These are phyloP conservation scores for Parochlus steinenii DNA, from an alignment of 2,888 invertebrate species.

Conservation along the genomic window DNA sequence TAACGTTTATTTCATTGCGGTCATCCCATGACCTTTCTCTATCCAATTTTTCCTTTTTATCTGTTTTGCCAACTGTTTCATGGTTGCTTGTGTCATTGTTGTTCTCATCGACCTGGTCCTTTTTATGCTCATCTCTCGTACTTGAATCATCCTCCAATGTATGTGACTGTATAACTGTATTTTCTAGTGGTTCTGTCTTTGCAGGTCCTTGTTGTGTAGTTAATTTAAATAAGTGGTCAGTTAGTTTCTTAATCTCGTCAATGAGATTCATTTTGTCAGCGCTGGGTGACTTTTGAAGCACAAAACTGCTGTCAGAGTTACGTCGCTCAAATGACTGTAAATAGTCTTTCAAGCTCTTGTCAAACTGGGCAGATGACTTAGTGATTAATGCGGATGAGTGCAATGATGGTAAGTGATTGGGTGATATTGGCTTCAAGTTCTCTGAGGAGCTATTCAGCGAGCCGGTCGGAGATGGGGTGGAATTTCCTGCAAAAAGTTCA, in stretches of 20 bases:
- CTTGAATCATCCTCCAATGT: slow-evolving; percentile 23
- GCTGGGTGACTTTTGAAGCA: slow-evolving; percentile 39
- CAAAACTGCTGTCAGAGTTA: slow-evolving; percentile 61
- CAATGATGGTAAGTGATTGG: slow-evolving; percentile 5
- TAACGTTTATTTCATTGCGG: slow-evolving; percentile 2
- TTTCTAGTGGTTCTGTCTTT: background rate
- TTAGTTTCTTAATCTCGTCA: slow-evolving; percentile 68
- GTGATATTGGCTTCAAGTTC: slow-evolving; percentile 1
- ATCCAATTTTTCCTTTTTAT: background rate
- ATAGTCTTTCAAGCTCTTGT: slow-evolving; percentile 26
- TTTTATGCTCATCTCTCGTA: slow-evolving; percentile 23
- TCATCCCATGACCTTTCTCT: background rate
- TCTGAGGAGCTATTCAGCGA: slow-evolving; percentile 30
- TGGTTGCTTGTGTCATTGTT: background rate
- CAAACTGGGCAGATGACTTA: slow-evolving; percentile 15
- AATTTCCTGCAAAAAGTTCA: slow-evolving; percentile 61
- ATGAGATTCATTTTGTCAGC: slow-evolving; percentile 52
- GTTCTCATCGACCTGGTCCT: background rate
- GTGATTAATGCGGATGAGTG: slow-evolving; percentile 4
- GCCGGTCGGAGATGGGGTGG: slow-evolving; percentile 49
- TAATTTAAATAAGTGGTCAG: slow-evolving; percentile 46
- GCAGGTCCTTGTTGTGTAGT: slow-evolving; percentile 1
- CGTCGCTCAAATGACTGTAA: slow-evolving; percentile 45
- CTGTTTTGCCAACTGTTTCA: background rate
- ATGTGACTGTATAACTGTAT: slow-evolving; percentile 16